Evolutionary conservation across 2,113 vertebrate genomes (phyloP), one percentile per base, ranked within the genome.

Genomic region (Hystrix brachyura): DNA sequence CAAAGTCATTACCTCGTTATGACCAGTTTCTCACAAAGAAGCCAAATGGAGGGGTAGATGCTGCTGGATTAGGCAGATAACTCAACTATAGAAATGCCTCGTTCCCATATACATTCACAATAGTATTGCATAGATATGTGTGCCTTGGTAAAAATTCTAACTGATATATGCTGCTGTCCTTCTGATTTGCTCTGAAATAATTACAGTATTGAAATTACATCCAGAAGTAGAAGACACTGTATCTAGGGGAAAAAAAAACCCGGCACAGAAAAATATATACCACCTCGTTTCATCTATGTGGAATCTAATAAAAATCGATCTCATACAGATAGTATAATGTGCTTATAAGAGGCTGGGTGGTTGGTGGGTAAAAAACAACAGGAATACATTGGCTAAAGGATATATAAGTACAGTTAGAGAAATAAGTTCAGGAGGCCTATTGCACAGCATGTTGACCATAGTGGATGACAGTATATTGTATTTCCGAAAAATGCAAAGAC

Each of bases 1-100:
- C 12, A 80, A 13, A 94, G 53, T 48, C 32, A 57, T 32, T 55
- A 53, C 55, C 64, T 25, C 5, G 87, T 23, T 7, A 38, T 46
- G 19, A 15, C 19, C 48, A 27, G 14, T 29, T 65, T 87, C 84
- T 94, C 4, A 89, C 62, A 87, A 87, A 59, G 51, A 69, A 85
- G 14, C 13, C 80, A 72, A 34, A 43, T 12, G 3, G 1, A 55
- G 18, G 64, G 55, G 13, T 76, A 85, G 27, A 69, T 48, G 5
- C 5, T 87, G 34, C 3, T 43, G 32, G 6, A 25, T 32, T 48
- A 23, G 5, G 2, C 19, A 93, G 38, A 60, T 15, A 81, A 43
- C n/a, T 84, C 48, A 18, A 6, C 32, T 25, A 23, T 25, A 21
- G 53, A 48, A 69, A 55, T 23, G 1, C 34, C 23, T 59, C 46